Evolutionary conservation across 2,797 vertebrate genomes (phyloP).

Genomic region (Prunella strophiata): DNA sequence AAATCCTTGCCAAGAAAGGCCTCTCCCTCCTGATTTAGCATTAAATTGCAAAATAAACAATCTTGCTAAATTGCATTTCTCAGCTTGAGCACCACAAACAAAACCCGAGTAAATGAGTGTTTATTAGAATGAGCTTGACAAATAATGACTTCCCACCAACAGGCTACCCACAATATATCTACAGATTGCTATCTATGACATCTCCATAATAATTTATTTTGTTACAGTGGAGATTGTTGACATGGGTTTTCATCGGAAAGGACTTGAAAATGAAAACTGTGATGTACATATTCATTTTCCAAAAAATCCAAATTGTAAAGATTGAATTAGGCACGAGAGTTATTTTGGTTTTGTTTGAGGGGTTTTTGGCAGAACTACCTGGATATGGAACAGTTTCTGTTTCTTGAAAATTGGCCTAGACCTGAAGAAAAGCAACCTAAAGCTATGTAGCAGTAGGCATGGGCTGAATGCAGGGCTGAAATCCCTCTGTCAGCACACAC

Average conservation of each 20-base stretch:
- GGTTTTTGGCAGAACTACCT: neutral
- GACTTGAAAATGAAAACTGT: neutral
- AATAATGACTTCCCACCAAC: neutral
- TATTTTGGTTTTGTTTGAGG: neutral
- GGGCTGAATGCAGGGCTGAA: neutral
- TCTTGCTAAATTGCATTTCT: neutral
- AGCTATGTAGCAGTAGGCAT: neutral
- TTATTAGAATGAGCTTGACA: neutral
- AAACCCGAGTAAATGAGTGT: neutral
- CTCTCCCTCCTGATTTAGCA: neutral
- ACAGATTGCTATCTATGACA: neutral
- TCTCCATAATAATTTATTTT: neutral
- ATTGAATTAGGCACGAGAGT: neutral
- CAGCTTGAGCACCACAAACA: neutral
- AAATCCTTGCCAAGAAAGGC: neutral
- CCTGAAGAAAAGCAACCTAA: neutral
- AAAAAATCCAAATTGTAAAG: neutral
- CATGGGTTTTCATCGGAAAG: neutral
- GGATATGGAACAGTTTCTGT: neutral
- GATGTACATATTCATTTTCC: neutral
- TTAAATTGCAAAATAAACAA: neutral
- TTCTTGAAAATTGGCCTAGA: neutral
- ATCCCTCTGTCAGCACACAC: neutral
- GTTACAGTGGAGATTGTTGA: neutral
- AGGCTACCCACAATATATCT: neutral